phyloP scores from a whole-genome alignment of 2,113 vertebrate genomes.

The Leptobrachium leishanense region DNA sequence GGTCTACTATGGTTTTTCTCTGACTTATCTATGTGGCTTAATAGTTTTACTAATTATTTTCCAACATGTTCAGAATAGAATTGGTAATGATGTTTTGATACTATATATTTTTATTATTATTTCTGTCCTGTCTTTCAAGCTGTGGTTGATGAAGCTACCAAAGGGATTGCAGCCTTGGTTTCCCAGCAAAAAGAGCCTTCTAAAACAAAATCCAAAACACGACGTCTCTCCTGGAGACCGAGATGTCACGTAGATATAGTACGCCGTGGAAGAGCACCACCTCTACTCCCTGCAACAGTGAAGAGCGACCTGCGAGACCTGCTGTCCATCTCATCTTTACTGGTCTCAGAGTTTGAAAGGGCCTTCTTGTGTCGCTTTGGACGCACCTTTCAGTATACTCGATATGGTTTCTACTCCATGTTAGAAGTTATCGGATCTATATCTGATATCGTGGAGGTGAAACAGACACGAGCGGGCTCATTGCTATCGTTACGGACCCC shows the following conservation, averaged over 20 bases:
- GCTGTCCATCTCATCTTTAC: conserved; percentile 74
- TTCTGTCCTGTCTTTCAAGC: conserved; percentile 61
- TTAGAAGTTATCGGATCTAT: conserved; percentile 74
- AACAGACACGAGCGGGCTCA: conserved; percentile 75
- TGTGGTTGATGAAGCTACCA: conserved; percentile 77
- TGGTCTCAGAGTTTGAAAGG: conserved; percentile 74
- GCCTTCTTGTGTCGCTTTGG: conserved; percentile 75
- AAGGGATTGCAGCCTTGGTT: conserved; percentile 75
- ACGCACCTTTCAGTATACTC: conserved; percentile 64
- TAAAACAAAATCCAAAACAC: conserved; percentile 20
- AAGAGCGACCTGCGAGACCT: conserved; percentile 79
- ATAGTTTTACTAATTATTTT: too few relatives aligned
- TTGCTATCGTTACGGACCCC: conserved; percentile 69
- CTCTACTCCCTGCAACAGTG: conserved; percentile 68
- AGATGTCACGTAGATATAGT: conserved; percentile 52
- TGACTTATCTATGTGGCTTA: too few relatives aligned
- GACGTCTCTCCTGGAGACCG: not conserved
- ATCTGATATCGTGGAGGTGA: conserved; percentile 70
- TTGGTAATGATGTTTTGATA: too few relatives aligned
- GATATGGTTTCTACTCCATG: conserved; percentile 82
- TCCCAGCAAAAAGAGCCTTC: conserved; percentile 68
- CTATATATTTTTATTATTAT: not conserved
- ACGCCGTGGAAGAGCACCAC: conserved; percentile 60
- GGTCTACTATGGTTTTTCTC: too few relatives aligned
- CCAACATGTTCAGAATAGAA: too few relatives aligned